Evolutionary conservation across 2,113 vertebrate genomes (phyloP).

Genomic region (Tupaia tana): DNA sequence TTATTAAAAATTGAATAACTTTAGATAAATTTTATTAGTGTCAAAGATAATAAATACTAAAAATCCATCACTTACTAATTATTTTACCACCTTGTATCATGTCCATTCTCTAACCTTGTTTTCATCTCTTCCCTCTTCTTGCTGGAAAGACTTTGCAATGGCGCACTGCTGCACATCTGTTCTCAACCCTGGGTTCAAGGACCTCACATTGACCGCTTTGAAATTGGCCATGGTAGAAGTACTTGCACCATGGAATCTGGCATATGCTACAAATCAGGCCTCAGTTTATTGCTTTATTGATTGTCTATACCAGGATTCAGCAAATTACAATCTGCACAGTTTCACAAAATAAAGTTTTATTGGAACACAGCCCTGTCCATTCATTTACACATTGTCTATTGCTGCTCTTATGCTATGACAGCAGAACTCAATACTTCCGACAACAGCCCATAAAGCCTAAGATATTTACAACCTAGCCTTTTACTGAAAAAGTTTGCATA

Average conservation of each 20-base stretch:
- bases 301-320: background rate
- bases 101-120: background rate
- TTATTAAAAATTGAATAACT: background rate
- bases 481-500: background rate
- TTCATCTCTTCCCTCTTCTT: background rate
- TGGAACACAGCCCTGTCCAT: too few relatives aligned
- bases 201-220: background rate
- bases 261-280: background rate
- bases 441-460: background rate
- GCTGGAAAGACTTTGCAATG: background rate
- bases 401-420: background rate
- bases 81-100: background rate
- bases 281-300: background rate
- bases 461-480: background rate
- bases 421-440: background rate
- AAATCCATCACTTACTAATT: background rate
- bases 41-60: background rate
- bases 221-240: background rate
- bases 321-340: background rate
- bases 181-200: background rate
- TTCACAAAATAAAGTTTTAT: background rate
- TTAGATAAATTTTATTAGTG: conserved; percentile 1
- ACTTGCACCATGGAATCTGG: background rate
- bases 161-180: background rate
- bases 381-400: background rate